Conservation (phyloP, 2,113 vertebrate genomes). For the Leptodactylus fuscus region DNA sequence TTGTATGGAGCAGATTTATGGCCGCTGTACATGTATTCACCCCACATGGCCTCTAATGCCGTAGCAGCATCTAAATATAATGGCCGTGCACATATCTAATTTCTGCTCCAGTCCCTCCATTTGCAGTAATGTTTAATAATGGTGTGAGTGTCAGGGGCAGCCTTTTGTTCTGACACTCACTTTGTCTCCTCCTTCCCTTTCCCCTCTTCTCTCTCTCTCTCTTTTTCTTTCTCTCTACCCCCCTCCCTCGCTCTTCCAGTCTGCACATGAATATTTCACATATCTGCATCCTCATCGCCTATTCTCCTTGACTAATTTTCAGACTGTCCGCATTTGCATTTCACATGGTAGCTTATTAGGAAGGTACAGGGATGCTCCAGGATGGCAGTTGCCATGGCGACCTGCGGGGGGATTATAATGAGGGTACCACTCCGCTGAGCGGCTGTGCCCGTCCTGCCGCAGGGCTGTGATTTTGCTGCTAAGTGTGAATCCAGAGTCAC, state of each 20-base stretch:
- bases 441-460: conserved; percentile 87
- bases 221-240: conserved; percentile 42
- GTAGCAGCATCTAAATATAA: not conserved
- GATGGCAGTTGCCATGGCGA: conserved; percentile 96
- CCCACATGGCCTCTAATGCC: not conserved
- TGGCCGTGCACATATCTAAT: not conserved
- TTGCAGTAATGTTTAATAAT: conserved; percentile 90
- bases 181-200: conserved; percentile 78
- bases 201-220: conserved; percentile 1
- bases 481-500: conserved; percentile 81
- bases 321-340: conserved; percentile 98
- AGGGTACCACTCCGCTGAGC: conserved; percentile 86
- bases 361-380: conserved; percentile 87
- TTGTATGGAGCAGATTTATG: not conserved
- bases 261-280: conserved; percentile 98
- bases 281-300: conserved; percentile 91
- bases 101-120: conserved; percentile 68
- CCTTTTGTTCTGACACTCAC: conserved; percentile 99
- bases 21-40: too few species aligned
- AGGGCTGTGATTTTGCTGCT: conserved; percentile 82
- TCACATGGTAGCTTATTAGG: conserved; percentile 94
- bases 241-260: conserved; percentile 71
- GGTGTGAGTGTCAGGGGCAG: conserved; percentile 88
- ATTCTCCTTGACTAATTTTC: conserved; percentile 98
- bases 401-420: conserved; percentile 93